Conservation (phyloP, 2,113 vertebrate species). For the Melanotaenia duboulayi region DNA sequence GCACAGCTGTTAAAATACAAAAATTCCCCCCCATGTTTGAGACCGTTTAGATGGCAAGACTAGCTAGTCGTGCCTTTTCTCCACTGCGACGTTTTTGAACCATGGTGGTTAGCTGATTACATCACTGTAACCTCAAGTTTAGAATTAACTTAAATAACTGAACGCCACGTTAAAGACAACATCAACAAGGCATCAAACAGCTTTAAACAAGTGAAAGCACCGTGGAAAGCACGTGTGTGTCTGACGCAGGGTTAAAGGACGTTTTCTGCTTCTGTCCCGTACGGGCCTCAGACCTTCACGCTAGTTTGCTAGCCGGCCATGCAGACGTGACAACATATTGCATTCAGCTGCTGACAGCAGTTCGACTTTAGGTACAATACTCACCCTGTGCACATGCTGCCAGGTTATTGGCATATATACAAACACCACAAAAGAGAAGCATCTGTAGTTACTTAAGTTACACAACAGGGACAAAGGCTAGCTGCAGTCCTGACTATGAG, state of each 20-base stretch:
- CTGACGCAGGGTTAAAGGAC: slow-evolving; percentile 58
- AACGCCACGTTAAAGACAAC: background rate
- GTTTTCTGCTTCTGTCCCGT: slow-evolving; percentile 24
- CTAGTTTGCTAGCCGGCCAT: slow-evolving; percentile 64
- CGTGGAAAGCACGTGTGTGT: background rate
- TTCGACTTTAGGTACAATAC: background rate
- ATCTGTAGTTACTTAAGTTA: slow-evolving; percentile 22
- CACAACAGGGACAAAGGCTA: slow-evolving; percentile 39
- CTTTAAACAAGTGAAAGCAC: background rate
- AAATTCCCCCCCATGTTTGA: too few relatives aligned
- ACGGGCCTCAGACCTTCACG: slow-evolving; percentile 68
- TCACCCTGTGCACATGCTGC: too few relatives aligned
- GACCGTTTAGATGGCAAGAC: background rate
- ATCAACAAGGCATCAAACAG: background rate
- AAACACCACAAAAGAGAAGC: too few relatives aligned
- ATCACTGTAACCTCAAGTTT: slow-evolving; percentile 1
- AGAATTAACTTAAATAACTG: background rate
- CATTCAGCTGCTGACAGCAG: background rate
- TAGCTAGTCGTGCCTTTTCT: background rate
- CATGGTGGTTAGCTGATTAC: background rate
- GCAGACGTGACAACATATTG: background rate
- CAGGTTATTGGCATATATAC: background rate
- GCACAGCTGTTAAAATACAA: background rate
- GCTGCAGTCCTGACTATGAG: slow-evolving; percentile 12
- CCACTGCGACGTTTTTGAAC: background rate